Conservation (phyloP, 2,888 invertebrate genomes). For the Thecocarcelia acutangulata region DNA sequence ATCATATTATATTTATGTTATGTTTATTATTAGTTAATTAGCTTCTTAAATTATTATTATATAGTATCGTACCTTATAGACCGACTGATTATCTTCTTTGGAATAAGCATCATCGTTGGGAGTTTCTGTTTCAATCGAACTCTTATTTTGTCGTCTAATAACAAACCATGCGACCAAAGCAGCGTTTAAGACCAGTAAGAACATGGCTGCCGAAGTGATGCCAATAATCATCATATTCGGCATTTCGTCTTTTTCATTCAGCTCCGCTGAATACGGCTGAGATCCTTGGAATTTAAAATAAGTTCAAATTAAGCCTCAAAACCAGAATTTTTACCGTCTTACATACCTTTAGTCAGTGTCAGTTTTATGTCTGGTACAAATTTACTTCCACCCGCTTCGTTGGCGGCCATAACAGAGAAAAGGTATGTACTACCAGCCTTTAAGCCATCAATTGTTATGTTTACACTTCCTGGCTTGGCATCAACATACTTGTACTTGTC, state of each 20-base stretch:
- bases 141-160: slow-evolving; percentile 78
- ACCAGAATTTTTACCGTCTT: neutral
- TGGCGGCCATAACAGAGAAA: slow-evolving; percentile 79
- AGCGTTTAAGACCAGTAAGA: slow-evolving; percentile 77
- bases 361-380: slow-evolving; percentile 77
- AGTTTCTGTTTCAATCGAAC: slow-evolving; percentile 76
- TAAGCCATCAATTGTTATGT: slow-evolving; percentile 75
- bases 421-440: slow-evolving; percentile 77
- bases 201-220: slow-evolving; percentile 79
- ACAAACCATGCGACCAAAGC: slow-evolving; percentile 80
- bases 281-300: slow-evolving; percentile 68
- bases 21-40: slow-evolving; percentile 13
- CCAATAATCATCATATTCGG: slow-evolving; percentile 80
- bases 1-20: neutral
- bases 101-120: slow-evolving; percentile 79
- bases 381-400: slow-evolving; percentile 79
- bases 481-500: slow-evolving; percentile 79
- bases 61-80: slow-evolving; percentile 76
- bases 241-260: slow-evolving; percentile 79
- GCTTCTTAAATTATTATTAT: neutral
- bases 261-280: slow-evolving; percentile 76
- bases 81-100: slow-evolving; percentile 79
- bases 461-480: slow-evolving; percentile 75
- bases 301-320: neutral
- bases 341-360: slow-evolving; percentile 74